Evolutionary conservation across 2,797 vertebrate species (phyloP), one percentile per base, ranked within the genome.

Genomic region (Typhlichthys subterraneus): DNA sequence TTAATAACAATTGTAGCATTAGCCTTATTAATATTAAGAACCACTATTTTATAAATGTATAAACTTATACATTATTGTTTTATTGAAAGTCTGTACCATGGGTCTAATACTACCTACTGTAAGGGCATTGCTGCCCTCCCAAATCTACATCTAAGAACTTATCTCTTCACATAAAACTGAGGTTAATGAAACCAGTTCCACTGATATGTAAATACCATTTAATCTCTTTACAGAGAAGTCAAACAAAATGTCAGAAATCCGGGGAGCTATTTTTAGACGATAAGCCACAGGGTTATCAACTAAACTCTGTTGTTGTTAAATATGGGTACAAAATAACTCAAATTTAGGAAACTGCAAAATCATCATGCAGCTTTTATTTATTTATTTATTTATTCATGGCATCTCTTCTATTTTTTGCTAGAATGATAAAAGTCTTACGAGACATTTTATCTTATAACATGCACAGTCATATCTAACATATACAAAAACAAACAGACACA

Each of bases 191-290:
- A 48, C 63, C 54, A 38, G 68, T 58, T 65, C 51, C 60, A 45
- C 3, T 70, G 75, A 48, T 45, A 65, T 65, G 45, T 50, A 67
- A 57, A 55, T n/a, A 59, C 53, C 54, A 15, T 51, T 46, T 45
- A 19, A 49, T 55, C 46, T 64, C 67, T 64, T 29, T 60, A 68
- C 61, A 52, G 45, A 53, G 17, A 73, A 72, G 60, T 76, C 76
- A 85, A 86, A 85, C 66, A 84, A 79, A 80, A 59, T 48, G 51
- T 4, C 51, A 58, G 52, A 73, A 72, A 67, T 61, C 55, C 49
- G 12, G 5, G 9, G 46, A 54, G 56, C 69, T 90, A 90, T 87
- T 82, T 87, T 87, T 83, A 85, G 84, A 33, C 56, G 15, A 17
- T 4, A 15, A 56, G 50, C 57, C 67, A 68, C 38, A 53, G 29